Evolutionary conservation across 2,797 vertebrate species (phyloP).

Genomic region (Acipenser transmontanus): DNA sequence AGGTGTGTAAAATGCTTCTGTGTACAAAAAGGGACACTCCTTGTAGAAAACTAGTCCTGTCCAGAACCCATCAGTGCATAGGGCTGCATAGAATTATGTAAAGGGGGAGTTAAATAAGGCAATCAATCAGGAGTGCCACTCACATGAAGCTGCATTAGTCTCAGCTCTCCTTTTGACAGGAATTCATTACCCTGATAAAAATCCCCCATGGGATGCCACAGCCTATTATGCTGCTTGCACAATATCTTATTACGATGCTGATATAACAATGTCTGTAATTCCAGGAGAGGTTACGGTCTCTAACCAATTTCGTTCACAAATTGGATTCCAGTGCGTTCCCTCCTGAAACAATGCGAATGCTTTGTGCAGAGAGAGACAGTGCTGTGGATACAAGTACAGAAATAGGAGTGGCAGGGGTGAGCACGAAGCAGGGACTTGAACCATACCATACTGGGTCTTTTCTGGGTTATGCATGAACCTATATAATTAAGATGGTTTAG

Average conservation of each 20-base stretch:
- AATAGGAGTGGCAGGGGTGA: too few relatives aligned
- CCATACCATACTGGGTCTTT: too few relatives aligned
- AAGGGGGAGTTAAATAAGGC: neutral
- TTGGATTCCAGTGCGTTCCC: neutral
- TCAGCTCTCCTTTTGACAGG: conserved; percentile 2
- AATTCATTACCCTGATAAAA: conserved; percentile 1
- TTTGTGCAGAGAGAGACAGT: too few relatives aligned
- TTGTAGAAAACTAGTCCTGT: too few relatives aligned
- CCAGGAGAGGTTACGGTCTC: neutral
- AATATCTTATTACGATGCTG: neutral
- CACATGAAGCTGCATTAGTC: neutral
- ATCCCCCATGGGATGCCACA: conserved; percentile 1
- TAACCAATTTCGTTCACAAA: neutral
- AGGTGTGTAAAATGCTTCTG: too few relatives aligned
- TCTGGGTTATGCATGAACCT: too few relatives aligned
- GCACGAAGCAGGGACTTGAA: too few relatives aligned
- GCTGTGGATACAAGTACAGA: too few relatives aligned
- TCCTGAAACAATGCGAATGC: too few relatives aligned
- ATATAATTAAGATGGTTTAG: too few relatives aligned
- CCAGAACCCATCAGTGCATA: too few relatives aligned
- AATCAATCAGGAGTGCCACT: neutral
- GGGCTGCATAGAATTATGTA: neutral
- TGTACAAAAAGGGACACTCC: too few relatives aligned
- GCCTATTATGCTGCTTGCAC: neutral
- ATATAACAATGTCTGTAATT: conserved; percentile 2